These are phyloP conservation scores for Physella acuta DNA, from an alignment of 1,140 invertebrate genomes.

Conservation along the genomic window DNA sequence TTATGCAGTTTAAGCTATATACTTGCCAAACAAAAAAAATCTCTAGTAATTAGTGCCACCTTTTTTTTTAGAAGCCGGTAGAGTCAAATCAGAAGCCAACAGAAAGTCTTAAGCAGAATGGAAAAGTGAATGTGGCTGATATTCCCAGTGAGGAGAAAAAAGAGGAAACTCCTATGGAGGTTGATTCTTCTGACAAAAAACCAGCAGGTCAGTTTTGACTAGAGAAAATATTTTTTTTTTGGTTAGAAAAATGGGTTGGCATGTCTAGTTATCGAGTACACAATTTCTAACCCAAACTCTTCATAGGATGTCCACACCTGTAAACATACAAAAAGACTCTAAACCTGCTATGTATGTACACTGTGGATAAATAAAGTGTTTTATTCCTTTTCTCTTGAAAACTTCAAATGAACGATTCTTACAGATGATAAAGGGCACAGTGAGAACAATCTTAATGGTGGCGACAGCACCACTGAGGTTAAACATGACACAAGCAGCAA, in stretches of 20 bases:
- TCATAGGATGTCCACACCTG: too few relatives aligned
- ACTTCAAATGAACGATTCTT: too few relatives aligned
- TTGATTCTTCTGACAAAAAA: constrained; percentile 16
- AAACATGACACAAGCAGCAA: constrained; percentile 3
- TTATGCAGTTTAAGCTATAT: too few relatives aligned
- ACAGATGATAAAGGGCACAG: not conserved
- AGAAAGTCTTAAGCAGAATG: constrained; percentile 14
- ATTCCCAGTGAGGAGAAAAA: constrained; percentile 23
- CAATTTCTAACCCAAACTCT: too few relatives aligned
- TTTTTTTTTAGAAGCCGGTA: too few relatives aligned
- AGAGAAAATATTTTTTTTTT: not conserved
- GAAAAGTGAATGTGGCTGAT: constrained; percentile 4
- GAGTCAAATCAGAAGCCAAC: too few relatives aligned
- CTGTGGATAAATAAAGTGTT: too few relatives aligned
- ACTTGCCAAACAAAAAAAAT: too few relatives aligned
- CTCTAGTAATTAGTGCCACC: too few relatives aligned
- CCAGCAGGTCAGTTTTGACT: not conserved
- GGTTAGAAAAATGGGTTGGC: not conserved
- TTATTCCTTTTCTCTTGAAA: too few relatives aligned
- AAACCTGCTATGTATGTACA: too few relatives aligned
- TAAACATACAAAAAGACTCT: too few relatives aligned
- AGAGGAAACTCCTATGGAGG: constrained; percentile 31
- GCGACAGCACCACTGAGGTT: not conserved
- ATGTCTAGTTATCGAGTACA: not conserved
- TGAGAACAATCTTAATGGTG: constrained; percentile 17